Base-by-base conservation (phyloP, 2,113 vertebrate species). In the Chiloscyllium plagiosum region DNA sequence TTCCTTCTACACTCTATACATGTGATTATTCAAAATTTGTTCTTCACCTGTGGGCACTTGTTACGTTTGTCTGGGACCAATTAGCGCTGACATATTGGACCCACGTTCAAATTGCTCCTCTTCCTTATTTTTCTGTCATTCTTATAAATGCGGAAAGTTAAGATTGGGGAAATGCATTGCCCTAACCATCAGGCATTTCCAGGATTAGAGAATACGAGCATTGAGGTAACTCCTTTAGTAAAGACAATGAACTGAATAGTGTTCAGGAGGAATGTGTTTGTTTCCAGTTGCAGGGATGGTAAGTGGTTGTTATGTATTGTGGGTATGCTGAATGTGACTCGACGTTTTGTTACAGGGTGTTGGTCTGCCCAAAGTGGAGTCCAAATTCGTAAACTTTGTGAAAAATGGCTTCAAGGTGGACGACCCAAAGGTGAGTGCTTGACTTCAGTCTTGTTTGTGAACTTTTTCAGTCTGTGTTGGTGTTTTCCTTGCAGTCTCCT, bases 371-470 rank as follows among this genome's bases (percentile, higher is more conserved):
- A 94, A 47, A 13, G 0, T 42, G 66, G 92, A 94, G 37, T 7
- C n/a, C 0, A 94, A 94, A 22, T 94, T 94, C 22, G 24, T 66
- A 13, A 94, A 94, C 66, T 94, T 42, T 20, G 22, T 94, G 42
- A 94, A 69, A 69, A n/a, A 94, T 50, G 66, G 65, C 56, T 94
- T 94, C 92, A 94, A n/a, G 66, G 26, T 24, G 42, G 92, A 94
- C 20, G 92, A 94, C 22, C 65, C 92, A 37, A 68, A 94, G 92
- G 92, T 72, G 22, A 95, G 93, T 7, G 20, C 29, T 94, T 42
- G 86, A 50, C 29, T 83, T 42, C 15, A 83, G n/a, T 1, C 15
- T 37, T 83, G n/a, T 37, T 78, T 10, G n/a, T 37, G 29, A 37
- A 13, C n/a, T 15, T 37, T 37, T 80, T 22, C 5, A 5, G 33